Percentiles rank a stretch among this genome's conserved stretches.
Evolutionary conservation across 2,797 vertebrate genomes (phyloP).

Genomic region (Garrulus glandarius): DNA sequence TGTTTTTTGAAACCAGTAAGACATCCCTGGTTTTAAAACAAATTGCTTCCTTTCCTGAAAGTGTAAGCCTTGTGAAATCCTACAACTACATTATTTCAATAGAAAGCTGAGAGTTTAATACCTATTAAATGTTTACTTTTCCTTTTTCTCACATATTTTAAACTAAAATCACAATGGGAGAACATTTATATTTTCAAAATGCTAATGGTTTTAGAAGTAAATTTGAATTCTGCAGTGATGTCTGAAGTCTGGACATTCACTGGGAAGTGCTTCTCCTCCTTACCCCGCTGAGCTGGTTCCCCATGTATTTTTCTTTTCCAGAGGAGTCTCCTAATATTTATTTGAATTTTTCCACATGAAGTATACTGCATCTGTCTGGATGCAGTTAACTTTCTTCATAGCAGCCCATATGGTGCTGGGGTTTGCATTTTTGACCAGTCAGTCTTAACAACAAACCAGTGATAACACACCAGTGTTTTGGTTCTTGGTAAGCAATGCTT

Average conservation of each 20-base stretch:
- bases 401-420: neutral
- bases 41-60: neutral
- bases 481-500: neutral
- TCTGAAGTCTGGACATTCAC: neutral
- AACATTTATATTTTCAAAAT: neutral
- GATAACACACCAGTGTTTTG: neutral
- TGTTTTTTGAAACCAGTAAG: neutral
- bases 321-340: neutral
- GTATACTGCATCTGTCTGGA: neutral
- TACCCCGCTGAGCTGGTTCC: neutral
- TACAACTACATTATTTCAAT: neutral
- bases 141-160: neutral
- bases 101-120: neutral
- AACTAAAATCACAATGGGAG: neutral
- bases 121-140: neutral
- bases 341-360: neutral
- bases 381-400: neutral
- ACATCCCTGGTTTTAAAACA: neutral
- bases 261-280: neutral
- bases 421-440: neutral
- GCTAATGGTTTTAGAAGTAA: neutral
- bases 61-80: neutral
- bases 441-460: neutral
- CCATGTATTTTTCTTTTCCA: neutral
- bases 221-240: neutral